A percentile compares a stretch with the other conserved stretches of the same genome.
Conservation (phyloP, 1,140 invertebrate species). For the Sarcophaga bullata region DNA sequence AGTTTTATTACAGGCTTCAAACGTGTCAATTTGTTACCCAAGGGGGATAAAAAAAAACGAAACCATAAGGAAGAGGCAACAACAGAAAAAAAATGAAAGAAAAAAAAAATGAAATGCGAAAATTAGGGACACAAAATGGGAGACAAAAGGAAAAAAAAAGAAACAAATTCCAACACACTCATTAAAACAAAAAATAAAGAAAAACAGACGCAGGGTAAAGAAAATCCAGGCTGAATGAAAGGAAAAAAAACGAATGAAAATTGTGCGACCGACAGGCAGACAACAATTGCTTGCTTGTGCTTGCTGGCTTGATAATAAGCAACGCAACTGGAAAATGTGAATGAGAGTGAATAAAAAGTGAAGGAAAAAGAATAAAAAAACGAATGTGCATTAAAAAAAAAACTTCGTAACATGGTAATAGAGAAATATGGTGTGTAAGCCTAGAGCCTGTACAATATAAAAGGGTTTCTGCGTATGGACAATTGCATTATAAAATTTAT, state of each 20-base stretch:
- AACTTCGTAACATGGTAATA: too few species aligned
- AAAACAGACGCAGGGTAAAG: background rate
- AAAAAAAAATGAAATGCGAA: background rate
- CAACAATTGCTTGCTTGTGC: background rate
- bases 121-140: background rate
- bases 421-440: background rate
- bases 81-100: background rate
- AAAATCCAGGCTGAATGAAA: too few species aligned
- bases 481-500: background rate
- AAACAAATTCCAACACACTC: background rate
- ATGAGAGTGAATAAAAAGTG: background rate
- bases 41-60: background rate
- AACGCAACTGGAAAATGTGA: slow-evolving; percentile 14
- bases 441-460: background rate
- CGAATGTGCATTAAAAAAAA: too few species aligned
- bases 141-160: background rate
- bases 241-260: background rate
- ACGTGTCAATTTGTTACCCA: slow-evolving; percentile 37
- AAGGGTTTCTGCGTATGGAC: background rate
- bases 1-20: slow-evolving; percentile 32
- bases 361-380: background rate
- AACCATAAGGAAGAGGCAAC: background rate
- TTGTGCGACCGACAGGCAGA: background rate
- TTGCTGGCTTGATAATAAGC: background rate
- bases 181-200: background rate